Base-by-base conservation (phyloP, 35 echinoderm and acorn worm species). In the Patiria miniata region DNA sequence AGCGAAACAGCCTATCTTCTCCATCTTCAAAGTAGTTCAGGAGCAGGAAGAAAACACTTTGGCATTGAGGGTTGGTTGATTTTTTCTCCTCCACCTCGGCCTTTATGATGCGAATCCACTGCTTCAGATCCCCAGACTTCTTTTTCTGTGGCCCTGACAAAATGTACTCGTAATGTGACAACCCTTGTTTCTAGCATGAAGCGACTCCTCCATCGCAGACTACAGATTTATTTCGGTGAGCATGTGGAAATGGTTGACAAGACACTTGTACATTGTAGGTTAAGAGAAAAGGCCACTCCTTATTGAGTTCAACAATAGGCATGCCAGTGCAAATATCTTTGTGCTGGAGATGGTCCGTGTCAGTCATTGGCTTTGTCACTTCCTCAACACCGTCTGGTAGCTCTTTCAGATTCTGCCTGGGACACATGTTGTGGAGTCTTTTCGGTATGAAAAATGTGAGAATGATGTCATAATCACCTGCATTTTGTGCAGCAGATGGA, bases 101-200 rank as follows among this genome's bases (percentile, higher is more conserved):
- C 61, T 68, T 68, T 68, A 68, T 68, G 61, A 68, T 68, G 61
- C 61, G 17, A 68, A 68, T 68, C 61, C 61, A 68, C 61, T 68
- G 15, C 61, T 68, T 68, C 61, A 68, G 17, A 68, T 61, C 58
- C 5, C 5, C 58, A 61, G 58, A 61, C 58, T 61, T 68, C 61
- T 68, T 68, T 28, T 68, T 68, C 61, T 68, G 61, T 68, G 61
- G 15, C 61, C 61, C n/a, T 68, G 61, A 68, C 61, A 68, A 68
- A 22, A 68, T 33, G 61, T 68, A 68, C 61, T 68, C 61, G 61
- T 68, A 68, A 68, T 68, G 61, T 22, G 61, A 28, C 61, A 1
- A 68, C 61, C 61, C 61, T 68, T 68, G 61, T 68, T 68, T 22
- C 61, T 68, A 68, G 61, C 61, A 28, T 22, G 61, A 68, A 68